Evolutionary conservation across 2,113 vertebrate genomes (phyloP).

Genomic region (Chelonoidis abingdonii): DNA sequence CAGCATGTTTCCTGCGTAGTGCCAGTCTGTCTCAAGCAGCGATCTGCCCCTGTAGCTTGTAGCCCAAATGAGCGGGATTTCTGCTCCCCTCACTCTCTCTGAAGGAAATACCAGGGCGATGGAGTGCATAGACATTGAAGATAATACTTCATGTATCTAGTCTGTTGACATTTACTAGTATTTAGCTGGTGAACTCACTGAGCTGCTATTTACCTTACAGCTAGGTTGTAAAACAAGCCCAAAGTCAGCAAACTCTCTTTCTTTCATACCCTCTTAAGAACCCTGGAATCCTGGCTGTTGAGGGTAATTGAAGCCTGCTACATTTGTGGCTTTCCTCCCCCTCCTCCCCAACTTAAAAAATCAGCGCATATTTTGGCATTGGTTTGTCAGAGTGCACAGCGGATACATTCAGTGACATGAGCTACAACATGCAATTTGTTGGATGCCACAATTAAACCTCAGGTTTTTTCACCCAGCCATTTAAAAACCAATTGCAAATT

Average conservation of each 20-base stretch:
- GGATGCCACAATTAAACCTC: constrained; percentile 83
- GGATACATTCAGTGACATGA: constrained; percentile 64
- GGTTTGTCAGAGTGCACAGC: constrained; percentile 1
- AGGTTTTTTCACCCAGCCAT: constrained; percentile 64
- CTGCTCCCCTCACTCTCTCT: neutral
- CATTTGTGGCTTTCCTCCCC: neutral
- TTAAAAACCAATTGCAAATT: constrained; percentile 70
- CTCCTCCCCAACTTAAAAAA: neutral
- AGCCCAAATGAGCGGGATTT: neutral
- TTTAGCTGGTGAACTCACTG: rapidly evolving
- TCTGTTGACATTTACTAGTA: rapidly evolving
- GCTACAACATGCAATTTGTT: constrained; percentile 83
- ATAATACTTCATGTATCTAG: rapidly evolving
- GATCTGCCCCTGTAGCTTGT: rapidly evolving
- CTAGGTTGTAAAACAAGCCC: neutral
- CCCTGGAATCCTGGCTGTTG: neutral
- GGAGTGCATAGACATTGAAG: rapidly evolving
- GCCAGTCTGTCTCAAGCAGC: rapidly evolving
- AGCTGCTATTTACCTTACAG: rapidly evolving
- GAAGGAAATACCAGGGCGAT: rapidly evolving
- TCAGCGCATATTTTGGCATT: constrained; percentile 33
- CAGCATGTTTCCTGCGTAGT: too few species aligned
- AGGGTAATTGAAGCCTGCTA: constrained; percentile 24
- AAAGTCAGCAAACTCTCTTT: neutral
- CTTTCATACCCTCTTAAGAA: neutral